Conservation (phyloP, 2,113 vertebrate species). For the Cervus canadensis region DNA sequence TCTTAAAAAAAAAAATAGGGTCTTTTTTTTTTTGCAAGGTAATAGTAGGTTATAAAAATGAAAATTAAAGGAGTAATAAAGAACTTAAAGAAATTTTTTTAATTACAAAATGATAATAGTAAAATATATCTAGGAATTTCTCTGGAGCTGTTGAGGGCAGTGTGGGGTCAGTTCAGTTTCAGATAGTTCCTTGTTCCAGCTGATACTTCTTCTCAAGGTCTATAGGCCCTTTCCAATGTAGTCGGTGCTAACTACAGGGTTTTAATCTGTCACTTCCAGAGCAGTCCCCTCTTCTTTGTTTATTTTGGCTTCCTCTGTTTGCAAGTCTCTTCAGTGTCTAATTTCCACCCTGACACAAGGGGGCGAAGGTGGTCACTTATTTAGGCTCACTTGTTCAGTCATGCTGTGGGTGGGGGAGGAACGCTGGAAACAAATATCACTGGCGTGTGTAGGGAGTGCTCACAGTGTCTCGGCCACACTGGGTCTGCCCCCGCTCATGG, state of each 20-base stretch:
- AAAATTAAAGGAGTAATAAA: background rate
- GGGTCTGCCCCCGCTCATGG: fast-evolving
- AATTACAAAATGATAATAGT: background rate
- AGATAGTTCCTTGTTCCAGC: background rate
- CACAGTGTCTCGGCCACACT: background rate
- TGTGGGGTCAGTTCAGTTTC: background rate
- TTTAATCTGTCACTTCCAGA: background rate
- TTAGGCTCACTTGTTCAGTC: background rate
- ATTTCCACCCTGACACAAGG: background rate
- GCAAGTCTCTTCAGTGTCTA: background rate
- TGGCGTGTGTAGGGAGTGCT: background rate
- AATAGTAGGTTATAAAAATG: background rate
- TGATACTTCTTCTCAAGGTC: background rate
- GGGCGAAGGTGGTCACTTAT: background rate
- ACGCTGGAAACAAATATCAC: background rate
- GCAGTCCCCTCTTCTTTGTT: background rate
- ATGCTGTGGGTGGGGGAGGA: background rate
- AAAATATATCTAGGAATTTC: background rate
- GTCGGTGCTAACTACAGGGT: background rate
- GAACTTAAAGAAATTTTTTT: background rate
- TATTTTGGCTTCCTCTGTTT: background rate
- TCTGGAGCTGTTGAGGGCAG: background rate
- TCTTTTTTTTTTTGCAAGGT: background rate
- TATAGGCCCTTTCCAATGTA: background rate
- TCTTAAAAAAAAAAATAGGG: background rate